Percentiles rank a stretch among this genome's conserved stretches.
Evolutionary conservation across 2,888 invertebrate genomes (phyloP).

Genomic region (Rhabditoides inermis): DNA sequence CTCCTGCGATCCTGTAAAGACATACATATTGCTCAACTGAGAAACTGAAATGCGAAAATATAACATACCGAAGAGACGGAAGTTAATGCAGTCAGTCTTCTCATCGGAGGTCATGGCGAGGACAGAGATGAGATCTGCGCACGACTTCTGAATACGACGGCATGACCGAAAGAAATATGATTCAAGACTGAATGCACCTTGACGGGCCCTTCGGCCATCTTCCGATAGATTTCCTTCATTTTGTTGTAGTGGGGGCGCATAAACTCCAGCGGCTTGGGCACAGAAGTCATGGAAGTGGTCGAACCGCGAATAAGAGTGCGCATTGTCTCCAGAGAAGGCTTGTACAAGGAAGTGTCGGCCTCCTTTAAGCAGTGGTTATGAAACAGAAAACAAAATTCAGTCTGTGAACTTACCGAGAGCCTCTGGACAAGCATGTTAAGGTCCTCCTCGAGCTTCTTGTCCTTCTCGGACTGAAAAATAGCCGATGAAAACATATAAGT

Average conservation of each 20-base stretch:
- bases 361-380: slow-evolving; percentile 58
- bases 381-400: too few relatives aligned
- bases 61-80: slow-evolving; percentile 68
- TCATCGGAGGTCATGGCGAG: slow-evolving; percentile 74
- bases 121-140: slow-evolving; percentile 92
- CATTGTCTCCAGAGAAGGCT: slow-evolving; percentile 77
- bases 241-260: slow-evolving; percentile 80
- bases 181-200: slow-evolving; percentile 60
- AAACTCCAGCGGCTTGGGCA: slow-evolving; percentile 95
- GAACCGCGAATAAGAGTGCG: slow-evolving; percentile 83
- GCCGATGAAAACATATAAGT: not conserved
- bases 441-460: slow-evolving; percentile 81
- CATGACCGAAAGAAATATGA: too few relatives aligned
- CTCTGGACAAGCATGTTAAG: slow-evolving; percentile 80
- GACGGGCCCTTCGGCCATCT: slow-evolving; percentile 68
- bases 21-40: too few relatives aligned
- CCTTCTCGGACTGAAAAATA: slow-evolving; percentile 73
- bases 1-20: slow-evolving; percentile 57
- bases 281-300: slow-evolving; percentile 98
- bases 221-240: slow-evolving; percentile 76
- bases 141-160: slow-evolving; percentile 60
- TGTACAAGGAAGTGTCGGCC: slow-evolving; percentile 67
- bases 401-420: slow-evolving; percentile 64
- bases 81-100: slow-evolving; percentile 79
- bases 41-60: not conserved